A percentile compares a stretch with the other conserved stretches of the same genome.
Conservation (phyloP, 1,140 invertebrate species). For the Chymomyza costata region DNA sequence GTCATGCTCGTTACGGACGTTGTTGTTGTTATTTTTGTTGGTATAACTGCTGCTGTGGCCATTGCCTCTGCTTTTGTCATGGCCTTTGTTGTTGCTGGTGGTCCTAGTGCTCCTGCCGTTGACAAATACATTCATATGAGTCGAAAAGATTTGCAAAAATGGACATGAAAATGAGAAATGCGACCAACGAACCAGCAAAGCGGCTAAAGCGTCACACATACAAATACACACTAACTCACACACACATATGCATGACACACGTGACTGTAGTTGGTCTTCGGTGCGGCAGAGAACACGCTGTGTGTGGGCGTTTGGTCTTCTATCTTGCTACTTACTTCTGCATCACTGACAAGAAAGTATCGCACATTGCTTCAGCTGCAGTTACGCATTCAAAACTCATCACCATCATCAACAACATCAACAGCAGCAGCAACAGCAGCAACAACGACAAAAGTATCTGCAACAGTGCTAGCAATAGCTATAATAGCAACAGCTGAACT, state of each 20-base stretch:
- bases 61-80: too few relatives aligned
- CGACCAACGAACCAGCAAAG: conserved; percentile 66
- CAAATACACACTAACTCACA: conserved; percentile 11
- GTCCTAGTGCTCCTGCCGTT: too few relatives aligned
- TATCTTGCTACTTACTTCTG: conserved; percentile 21
- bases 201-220: conserved; percentile 33
- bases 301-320: conserved; percentile 3
- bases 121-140: conserved; percentile 62
- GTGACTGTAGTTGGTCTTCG: conserved; percentile 11
- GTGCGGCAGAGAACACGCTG: not conserved
- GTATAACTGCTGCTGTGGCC: conserved; percentile 19
- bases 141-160: conserved; percentile 60
- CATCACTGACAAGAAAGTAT: conserved; percentile 44
- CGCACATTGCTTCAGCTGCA: conserved; percentile 33
- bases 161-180: conserved; percentile 71
- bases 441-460: conserved; percentile 4
- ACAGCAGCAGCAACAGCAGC: conserved; percentile 10
- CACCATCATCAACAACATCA: conserved; percentile 37
- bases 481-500: too few relatives aligned
- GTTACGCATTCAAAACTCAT: conserved; percentile 61
- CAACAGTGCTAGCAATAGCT: conserved; percentile 16
- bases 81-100: too few relatives aligned
- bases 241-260: conserved; percentile 10
- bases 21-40: conserved; percentile 21
- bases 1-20: conserved; percentile 41